phyloP scores from a whole-genome alignment of 2,888 invertebrate species.

The Polymixis flavicincta region DNA sequence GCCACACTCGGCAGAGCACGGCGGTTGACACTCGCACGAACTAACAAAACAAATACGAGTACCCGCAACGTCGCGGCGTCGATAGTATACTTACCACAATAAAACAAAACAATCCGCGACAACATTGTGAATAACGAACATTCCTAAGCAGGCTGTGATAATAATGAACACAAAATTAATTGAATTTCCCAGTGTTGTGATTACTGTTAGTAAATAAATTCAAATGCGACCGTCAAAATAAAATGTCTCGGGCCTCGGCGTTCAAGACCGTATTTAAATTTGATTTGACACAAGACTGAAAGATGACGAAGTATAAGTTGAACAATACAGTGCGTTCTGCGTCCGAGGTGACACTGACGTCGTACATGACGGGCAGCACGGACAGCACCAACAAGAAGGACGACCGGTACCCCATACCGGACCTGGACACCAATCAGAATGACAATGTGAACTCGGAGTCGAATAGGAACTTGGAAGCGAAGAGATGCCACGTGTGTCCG shows the following conservation, averaged over 20 bases:
- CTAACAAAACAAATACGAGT: slow-evolving; percentile 43
- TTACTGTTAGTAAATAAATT: slow-evolving; percentile 54
- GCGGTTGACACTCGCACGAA: slow-evolving; percentile 45
- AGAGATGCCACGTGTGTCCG: slow-evolving; percentile 79
- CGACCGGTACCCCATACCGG: slow-evolving; percentile 70
- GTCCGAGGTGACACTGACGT: slow-evolving; percentile 86
- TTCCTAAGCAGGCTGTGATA: slow-evolving; percentile 71
- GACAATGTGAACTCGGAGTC: slow-evolving; percentile 76
- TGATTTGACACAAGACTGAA: slow-evolving; percentile 59
- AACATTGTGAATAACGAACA: slow-evolving; percentile 51
- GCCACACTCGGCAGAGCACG: slow-evolving; percentile 64
- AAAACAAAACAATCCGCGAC: slow-evolving; percentile 46
- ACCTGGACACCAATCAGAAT: slow-evolving; percentile 80
- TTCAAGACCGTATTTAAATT: slow-evolving; percentile 83
- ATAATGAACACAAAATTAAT: slow-evolving; percentile 64
- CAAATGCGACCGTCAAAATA: slow-evolving; percentile 69
- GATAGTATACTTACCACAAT: slow-evolving; percentile 24
- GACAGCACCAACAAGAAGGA: slow-evolving; percentile 71
- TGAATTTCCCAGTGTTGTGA: slow-evolving; percentile 71
- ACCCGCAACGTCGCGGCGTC: slow-evolving; percentile 15
- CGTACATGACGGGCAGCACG: slow-evolving; percentile 83
- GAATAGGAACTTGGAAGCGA: slow-evolving; percentile 78
- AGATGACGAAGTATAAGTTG: slow-evolving; percentile 91
- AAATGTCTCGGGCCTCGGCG: slow-evolving; percentile 83
- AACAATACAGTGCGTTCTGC: slow-evolving; percentile 84